Evolutionary conservation across 2,797 vertebrate genomes (phyloP).

Genomic region (Mareca strepera): DNA sequence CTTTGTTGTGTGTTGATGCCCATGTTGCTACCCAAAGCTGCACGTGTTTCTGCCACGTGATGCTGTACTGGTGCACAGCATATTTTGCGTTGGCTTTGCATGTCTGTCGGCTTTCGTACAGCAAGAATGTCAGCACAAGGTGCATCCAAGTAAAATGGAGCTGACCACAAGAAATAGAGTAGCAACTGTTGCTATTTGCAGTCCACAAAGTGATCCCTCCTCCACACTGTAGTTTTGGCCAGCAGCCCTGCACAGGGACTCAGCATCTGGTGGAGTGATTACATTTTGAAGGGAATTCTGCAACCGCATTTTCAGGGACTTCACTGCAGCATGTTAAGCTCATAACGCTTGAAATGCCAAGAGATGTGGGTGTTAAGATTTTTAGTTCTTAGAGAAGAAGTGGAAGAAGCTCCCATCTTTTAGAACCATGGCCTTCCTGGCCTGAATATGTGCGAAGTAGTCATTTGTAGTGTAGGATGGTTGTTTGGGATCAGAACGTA

Average conservation of each 20-base stretch:
- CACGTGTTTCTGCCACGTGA: conserved; percentile 46
- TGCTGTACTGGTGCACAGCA: conserved; percentile 27
- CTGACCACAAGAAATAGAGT: conserved; percentile 29
- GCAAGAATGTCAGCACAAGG: conserved; percentile 62
- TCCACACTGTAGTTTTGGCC: conserved; percentile 14
- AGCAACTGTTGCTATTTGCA: conserved; percentile 82
- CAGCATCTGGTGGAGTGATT: conserved; percentile 24
- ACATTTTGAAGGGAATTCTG: conserved; percentile 11
- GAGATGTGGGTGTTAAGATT: background rate
- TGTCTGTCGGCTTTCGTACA: conserved; percentile 59
- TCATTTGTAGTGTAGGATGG: background rate
- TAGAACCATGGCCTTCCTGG: background rate
- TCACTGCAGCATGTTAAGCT: background rate
- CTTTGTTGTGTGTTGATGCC: conserved; percentile 46
- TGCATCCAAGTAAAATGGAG: conserved; percentile 54
- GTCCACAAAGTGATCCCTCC: conserved; percentile 49
- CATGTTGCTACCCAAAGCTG: conserved; percentile 59
- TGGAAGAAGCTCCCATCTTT: background rate
- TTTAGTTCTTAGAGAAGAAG: background rate
- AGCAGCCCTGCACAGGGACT: background rate
- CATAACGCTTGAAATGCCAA: background rate
- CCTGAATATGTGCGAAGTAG: background rate
- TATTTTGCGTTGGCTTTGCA: conserved; percentile 53
- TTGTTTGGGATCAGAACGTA: background rate
- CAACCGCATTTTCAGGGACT: conserved; percentile 20